These are phyloP conservation scores for Salvelinus sp. DNA, from an alignment of 2,113 vertebrate species.

Conservation along the genomic window DNA sequence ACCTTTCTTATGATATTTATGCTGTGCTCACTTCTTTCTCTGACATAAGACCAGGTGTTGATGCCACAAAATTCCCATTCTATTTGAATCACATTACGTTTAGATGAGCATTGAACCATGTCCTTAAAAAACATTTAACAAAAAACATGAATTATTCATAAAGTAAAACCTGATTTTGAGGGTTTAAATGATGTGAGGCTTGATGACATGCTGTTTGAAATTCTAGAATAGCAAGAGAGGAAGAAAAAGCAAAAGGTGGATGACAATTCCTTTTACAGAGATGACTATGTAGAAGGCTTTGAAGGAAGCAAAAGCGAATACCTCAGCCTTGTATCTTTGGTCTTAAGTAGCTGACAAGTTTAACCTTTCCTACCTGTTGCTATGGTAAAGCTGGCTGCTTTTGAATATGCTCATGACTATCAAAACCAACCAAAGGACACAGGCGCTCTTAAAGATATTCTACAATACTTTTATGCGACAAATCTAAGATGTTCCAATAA, in stretches of 20 bases:
- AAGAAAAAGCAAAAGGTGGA: neutral
- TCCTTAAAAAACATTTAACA: neutral
- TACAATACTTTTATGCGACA: no score
- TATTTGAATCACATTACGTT: neutral
- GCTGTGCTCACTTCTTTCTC: neutral
- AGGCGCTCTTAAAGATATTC: neutral
- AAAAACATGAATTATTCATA: neutral
- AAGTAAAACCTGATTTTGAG: neutral
- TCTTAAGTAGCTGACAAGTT: neutral
- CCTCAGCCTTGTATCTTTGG: neutral
- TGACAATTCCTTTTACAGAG: neutral
- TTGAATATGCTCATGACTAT: neutral
- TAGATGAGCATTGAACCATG: neutral
- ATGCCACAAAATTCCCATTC: neutral
- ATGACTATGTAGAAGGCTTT: conserved; percentile 1
- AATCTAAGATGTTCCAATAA: no score
- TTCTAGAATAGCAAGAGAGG: neutral
- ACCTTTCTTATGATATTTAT: neutral
- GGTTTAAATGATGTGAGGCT: neutral
- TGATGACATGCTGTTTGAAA: no score
- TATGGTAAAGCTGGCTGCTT: conserved; percentile 2
- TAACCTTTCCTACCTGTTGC: conserved; percentile 19
- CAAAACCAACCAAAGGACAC: neutral
- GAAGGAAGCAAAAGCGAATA: neutral
- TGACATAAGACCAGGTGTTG: neutral